Base-by-base conservation (phyloP, 1,140 invertebrate genomes). In the Drosophila nebulosa region DNA sequence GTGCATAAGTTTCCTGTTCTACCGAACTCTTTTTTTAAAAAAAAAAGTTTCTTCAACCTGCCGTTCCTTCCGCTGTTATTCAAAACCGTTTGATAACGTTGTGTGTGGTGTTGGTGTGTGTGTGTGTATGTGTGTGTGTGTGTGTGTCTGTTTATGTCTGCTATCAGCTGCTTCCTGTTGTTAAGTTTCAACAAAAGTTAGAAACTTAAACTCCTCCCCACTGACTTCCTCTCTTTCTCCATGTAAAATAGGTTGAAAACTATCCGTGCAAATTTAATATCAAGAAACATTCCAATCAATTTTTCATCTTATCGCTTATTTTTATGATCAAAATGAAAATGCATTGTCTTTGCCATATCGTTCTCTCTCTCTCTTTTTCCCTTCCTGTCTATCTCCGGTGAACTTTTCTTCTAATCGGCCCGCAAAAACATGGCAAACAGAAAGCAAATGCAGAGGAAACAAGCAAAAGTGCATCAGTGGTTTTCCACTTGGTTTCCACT, bases 91-190 rank as follows among this genome's bases (percentile, higher is more conserved):
- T 65, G 81, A 86, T 85, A 85, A 70, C 64, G 71, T 32, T 53
- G 32, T 12, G 16, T 59, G 24, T 63, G n/a, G n/a, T n/a, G n/a
- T n/a, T n/a, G n/a, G 27, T 39, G 56, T 51, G 39, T 16, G 52
- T 32, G 59, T 73, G 63, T 36, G 32, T 53, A 30, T 36, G 62
- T 71, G 24, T 63, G 27, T 39, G 56, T 51, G 39, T 16, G 52
- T 32, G 59, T 73, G 63, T 36, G 32, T 53, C 27, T 36, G 62
- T 71, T 62, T 66, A 69, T 65, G 69, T 62, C 53, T 58, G 78
- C 69, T 88, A 86, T 86, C 81, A 88, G 83, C 83, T 63, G 74
- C 67, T 81, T 86, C 81, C 81, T 86, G 81, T 86, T 86, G 78
- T 75, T 88, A 88, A 81, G 83, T 86, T 85, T 71, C 55, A 6